Percentiles rank a stretch among this genome's conserved stretches.
Evolutionary conservation across 2,797 vertebrate species (phyloP).

Genomic region (Apodemus agrarius): DNA sequence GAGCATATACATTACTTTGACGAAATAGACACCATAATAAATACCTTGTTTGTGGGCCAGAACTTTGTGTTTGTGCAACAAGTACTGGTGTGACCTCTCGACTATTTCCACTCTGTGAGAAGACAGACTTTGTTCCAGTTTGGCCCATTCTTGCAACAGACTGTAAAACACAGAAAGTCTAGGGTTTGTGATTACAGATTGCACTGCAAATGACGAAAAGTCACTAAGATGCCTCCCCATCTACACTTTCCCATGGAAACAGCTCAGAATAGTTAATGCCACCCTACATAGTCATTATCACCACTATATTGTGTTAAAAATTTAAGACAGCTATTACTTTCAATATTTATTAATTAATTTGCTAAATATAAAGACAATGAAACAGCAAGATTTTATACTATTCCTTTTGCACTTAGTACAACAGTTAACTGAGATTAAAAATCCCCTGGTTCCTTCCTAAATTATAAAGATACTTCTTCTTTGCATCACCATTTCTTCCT

Average conservation of each 20-base stretch:
- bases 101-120: conserved; percentile 97
- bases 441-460: not conserved
- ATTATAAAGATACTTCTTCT: conserved; percentile 5
- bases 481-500: conserved; percentile 34
- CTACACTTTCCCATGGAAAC: not conserved
- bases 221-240: conserved; percentile 7
- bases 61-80: conserved; percentile 95
- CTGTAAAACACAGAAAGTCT: conserved; percentile 88
- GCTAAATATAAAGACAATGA: conserved; percentile 50
- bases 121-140: conserved; percentile 96
- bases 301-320: conserved; percentile 26
- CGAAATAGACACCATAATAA: conserved; percentile 49
- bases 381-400: conserved; percentile 24
- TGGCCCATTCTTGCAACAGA: conserved; percentile 96
- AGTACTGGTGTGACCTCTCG: conserved; percentile 96
- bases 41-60: conserved; percentile 95
- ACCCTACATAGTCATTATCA: conserved; percentile 45
- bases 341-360: conserved; percentile 42
- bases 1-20: conserved; percentile 24
- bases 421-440: not conserved
- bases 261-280: conserved; percentile 24
- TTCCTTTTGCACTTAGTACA: conserved; percentile 51
- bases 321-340: conserved; percentile 42
- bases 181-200: conserved; percentile 83
- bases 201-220: conserved; percentile 22